phyloP scores from a whole-genome alignment of 2,797 vertebrate genomes.

The Dicrostonyx torquatus region DNA sequence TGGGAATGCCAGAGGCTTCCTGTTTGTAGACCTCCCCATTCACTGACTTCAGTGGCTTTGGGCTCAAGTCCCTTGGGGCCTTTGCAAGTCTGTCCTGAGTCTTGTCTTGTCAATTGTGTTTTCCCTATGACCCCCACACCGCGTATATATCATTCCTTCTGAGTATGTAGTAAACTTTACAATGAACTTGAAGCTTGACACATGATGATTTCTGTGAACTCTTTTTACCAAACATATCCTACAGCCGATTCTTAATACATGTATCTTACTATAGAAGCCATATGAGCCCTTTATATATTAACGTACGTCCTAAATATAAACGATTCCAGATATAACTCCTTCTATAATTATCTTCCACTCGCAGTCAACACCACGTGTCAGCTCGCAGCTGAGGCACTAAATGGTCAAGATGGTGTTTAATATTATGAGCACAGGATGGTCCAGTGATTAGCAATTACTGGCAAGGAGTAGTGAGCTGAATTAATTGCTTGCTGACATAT shows the following conservation, averaged over 20 bases:
- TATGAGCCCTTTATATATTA: background rate
- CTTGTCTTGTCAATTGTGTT: fast-evolving
- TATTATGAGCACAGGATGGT: background rate
- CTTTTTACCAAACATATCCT: background rate
- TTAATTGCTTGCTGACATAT: slow-evolving; percentile 17
- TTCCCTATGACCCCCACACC: background rate
- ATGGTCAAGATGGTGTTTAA: background rate
- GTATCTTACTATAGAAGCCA: background rate
- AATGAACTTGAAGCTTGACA: background rate
- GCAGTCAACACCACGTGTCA: background rate
- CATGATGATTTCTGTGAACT: background rate
- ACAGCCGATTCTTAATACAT: background rate
- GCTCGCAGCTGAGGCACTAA: background rate
- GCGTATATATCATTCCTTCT: background rate
- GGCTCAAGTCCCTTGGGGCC: background rate
- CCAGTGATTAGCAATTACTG: background rate
- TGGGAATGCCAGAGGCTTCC: background rate
- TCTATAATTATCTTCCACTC: background rate
- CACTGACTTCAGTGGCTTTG: no score
- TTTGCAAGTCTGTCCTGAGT: background rate
- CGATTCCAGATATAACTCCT: background rate
- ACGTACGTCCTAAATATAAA: background rate
- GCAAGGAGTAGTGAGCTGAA: background rate
- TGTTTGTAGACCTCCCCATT: background rate
- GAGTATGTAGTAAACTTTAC: background rate